Percentiles rank a stretch among this genome's conserved stretches.
phyloP scores from a whole-genome alignment of 1,140 invertebrate genomes.

The Bombus vancouverensis region DNA sequence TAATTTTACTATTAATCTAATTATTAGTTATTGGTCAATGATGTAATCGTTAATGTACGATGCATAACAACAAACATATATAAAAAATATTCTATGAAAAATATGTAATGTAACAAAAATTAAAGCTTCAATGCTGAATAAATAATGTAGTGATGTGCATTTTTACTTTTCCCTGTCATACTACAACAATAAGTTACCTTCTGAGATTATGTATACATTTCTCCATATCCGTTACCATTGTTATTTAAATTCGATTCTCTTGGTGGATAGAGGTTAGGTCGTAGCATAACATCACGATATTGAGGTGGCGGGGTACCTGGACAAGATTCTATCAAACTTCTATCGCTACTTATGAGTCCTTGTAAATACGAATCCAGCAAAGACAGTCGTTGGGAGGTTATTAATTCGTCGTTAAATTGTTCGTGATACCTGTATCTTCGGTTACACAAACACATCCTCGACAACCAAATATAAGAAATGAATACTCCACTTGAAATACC shows the following conservation, averaged over 20 bases:
- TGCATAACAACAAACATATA: background rate
- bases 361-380: slow-evolving; percentile 65
- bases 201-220: slow-evolving; percentile 6
- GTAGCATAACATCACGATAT: slow-evolving; percentile 77
- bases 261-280: slow-evolving; percentile 54
- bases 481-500: slow-evolving; percentile 70
- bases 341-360: background rate
- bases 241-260: slow-evolving; percentile 41
- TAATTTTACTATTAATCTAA: background rate
- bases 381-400: slow-evolving; percentile 66
- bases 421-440: slow-evolving; percentile 26
- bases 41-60: background rate
- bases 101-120: background rate
- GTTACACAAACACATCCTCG: slow-evolving; percentile 58
- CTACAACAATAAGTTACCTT: slow-evolving; percentile 12
- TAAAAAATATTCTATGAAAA: background rate
- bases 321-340: slow-evolving; percentile 58
- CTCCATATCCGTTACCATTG: slow-evolving; percentile 1
- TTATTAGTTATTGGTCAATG: background rate
- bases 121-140: background rate
- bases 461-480: slow-evolving; percentile 72
- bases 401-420: slow-evolving; percentile 26
- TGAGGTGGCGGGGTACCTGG: slow-evolving; percentile 78
- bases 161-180: background rate
- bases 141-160: background rate